Evolutionary conservation across 2,797 vertebrate genomes (phyloP).

Genomic region (Rhinella marina): DNA sequence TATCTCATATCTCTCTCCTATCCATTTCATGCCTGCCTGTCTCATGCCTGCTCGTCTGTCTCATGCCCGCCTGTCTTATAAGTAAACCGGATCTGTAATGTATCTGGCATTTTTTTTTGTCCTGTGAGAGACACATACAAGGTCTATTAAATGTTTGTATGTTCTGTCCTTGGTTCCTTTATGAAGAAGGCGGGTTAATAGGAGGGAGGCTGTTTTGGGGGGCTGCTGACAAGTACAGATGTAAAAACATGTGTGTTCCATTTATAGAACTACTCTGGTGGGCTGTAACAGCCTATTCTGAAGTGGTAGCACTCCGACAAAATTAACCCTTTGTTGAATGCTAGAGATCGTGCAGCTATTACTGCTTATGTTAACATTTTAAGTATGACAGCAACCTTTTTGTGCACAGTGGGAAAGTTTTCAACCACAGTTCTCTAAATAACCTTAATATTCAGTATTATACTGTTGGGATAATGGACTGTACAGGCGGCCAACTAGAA

Average conservation of each 20-base stretch:
- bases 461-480: background rate
- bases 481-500: background rate
- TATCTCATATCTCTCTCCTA: too few species aligned
- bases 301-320: background rate
- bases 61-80: background rate
- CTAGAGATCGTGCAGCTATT: background rate
- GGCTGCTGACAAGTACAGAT: conserved; percentile 52
- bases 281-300: conserved; percentile 14
- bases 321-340: conserved; percentile 14
- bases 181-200: conserved; percentile 30
- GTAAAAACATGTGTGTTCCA: conserved; percentile 58
- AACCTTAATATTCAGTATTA: background rate
- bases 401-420: background rate
- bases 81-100: background rate
- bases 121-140: background rate
- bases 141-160: background rate
- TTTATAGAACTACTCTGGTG: conserved; percentile 52
- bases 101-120: background rate
- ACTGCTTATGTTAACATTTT: background rate
- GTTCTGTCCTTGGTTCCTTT: background rate
- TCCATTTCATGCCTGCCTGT: background rate
- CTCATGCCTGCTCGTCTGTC: too few species aligned
- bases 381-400: background rate
- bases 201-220: conserved; percentile 27
- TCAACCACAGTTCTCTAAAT: background rate